A percentile compares a stretch with the other conserved stretches of the same genome.
Conservation (phyloP, 2,888 invertebrate species). For the Nephrotoma guestfalica region DNA sequence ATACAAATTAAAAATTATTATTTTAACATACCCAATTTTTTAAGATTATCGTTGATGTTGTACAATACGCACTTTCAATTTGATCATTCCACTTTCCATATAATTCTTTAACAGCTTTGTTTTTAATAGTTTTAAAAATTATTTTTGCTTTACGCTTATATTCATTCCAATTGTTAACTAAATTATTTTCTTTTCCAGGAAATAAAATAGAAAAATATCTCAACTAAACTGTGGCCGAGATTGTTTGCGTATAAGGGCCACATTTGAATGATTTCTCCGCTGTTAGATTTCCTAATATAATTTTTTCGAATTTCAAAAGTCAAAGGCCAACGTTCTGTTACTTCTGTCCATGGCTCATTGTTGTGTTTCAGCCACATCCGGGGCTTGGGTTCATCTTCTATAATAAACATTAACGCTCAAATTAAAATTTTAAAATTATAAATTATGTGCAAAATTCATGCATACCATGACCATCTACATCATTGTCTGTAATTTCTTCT, state of each 20-base stretch:
- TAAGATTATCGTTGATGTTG: background rate
- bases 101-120: background rate
- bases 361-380: background rate
- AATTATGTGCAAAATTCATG: background rate
- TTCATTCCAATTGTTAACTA: background rate
- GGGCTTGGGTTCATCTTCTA: background rate
- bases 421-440: background rate
- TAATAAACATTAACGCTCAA: background rate
- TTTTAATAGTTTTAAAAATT: background rate
- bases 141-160: background rate
- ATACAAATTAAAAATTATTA: background rate
- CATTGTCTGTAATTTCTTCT: background rate
- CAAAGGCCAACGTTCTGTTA: background rate
- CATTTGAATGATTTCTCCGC: background rate
- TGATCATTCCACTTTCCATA: background rate
- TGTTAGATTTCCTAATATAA: background rate
- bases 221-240: background rate
- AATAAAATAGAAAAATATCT: background rate
- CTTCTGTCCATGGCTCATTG: background rate
- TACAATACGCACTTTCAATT: background rate
- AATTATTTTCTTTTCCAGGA: background rate
- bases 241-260: background rate
- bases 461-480: background rate
- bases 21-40: background rate
- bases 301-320: background rate